phyloP scores from a whole-genome alignment of 2,113 vertebrate species.

The Seriola dumerili region DNA sequence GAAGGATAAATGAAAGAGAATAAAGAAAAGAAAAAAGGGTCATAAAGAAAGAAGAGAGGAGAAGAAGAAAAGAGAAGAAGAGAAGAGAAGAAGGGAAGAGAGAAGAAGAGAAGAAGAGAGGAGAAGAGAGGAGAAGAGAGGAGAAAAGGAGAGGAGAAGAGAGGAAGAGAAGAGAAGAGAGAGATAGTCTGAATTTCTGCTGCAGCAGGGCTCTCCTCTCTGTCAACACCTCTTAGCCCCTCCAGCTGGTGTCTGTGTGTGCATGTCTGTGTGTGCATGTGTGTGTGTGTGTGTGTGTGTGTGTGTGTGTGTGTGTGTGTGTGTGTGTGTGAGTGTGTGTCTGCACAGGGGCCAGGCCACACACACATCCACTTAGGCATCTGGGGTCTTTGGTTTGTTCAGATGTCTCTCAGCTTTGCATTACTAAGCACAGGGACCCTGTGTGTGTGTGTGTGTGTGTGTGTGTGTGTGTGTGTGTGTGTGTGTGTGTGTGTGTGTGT shows the following conservation, averaged over 20 bases:
- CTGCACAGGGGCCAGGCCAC: conserved; percentile 17
- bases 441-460: conserved; percentile 31
- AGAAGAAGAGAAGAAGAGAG: no score
- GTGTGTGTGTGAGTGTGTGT: not conserved
- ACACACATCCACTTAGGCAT: conserved; percentile 38
- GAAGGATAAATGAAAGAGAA: not conserved
- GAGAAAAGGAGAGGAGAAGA: not conserved
- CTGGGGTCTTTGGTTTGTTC: conserved; percentile 54
- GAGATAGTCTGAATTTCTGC: conserved; percentile 59
- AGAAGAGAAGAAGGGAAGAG: not conserved
- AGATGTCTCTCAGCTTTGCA: conserved; percentile 48
- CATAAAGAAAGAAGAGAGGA: conserved; percentile 1
- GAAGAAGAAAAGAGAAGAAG: not conserved
- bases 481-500: conserved; percentile 14
- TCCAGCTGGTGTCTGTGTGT: conserved; percentile 66
- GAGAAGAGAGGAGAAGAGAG: not conserved
- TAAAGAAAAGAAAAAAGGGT: no score
- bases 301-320: not conserved
- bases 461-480: conserved; percentile 16
- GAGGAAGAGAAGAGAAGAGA: not conserved
- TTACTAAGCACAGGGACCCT: conserved; percentile 37
- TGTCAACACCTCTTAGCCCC: conserved; percentile 77
- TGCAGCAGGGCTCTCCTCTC: conserved; percentile 79
- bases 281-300: not conserved
- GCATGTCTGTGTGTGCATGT: conserved; percentile 32